A percentile compares a stretch with the other conserved stretches of the same genome.
Conservation (phyloP, 2,797 vertebrate species). For the Novumbra hubbsi region DNA sequence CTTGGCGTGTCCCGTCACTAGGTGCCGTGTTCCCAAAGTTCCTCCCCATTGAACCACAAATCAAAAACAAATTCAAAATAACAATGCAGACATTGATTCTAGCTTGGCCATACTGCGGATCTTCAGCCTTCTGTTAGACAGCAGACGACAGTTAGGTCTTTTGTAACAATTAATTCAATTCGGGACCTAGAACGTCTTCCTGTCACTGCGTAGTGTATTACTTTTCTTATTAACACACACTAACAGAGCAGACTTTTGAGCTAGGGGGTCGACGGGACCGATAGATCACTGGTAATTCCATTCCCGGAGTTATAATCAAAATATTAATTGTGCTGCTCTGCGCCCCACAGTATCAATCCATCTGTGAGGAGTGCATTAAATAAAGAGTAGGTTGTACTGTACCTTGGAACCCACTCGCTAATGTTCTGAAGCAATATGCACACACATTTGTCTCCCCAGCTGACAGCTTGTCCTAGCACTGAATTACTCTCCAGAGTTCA, state of each 20-base stretch:
- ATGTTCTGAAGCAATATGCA: slow-evolving; percentile 52
- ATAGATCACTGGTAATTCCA: slow-evolving; percentile 54
- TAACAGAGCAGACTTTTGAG: slow-evolving; percentile 31
- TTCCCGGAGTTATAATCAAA: slow-evolving; percentile 57
- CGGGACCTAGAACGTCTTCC: not conserved
- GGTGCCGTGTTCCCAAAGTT: too few species aligned
- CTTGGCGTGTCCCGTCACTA: too few species aligned
- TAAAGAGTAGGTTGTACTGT: slow-evolving; percentile 50
- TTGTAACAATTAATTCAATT: not conserved
- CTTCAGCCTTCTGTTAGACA: not conserved
- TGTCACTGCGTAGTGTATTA: slow-evolving; percentile 32
- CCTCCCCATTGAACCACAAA: not conserved
- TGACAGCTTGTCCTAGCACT: slow-evolving; percentile 54
- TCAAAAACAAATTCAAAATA: not conserved
- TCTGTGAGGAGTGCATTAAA: slow-evolving; percentile 60
- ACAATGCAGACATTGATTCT: not conserved
- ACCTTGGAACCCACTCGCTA: slow-evolving; percentile 36
- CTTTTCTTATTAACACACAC: slow-evolving; percentile 40
- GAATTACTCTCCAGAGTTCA: slow-evolving; percentile 52
- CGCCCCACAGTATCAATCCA: slow-evolving; percentile 48
- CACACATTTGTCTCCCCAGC: slow-evolving; percentile 64
- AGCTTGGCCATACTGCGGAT: not conserved
- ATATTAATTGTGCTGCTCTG: slow-evolving; percentile 52
- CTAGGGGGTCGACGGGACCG: slow-evolving; percentile 27
- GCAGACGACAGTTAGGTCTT: not conserved